phyloP scores from a whole-genome alignment of 1,140 invertebrate species.

The Drosophila kohkoa region DNA sequence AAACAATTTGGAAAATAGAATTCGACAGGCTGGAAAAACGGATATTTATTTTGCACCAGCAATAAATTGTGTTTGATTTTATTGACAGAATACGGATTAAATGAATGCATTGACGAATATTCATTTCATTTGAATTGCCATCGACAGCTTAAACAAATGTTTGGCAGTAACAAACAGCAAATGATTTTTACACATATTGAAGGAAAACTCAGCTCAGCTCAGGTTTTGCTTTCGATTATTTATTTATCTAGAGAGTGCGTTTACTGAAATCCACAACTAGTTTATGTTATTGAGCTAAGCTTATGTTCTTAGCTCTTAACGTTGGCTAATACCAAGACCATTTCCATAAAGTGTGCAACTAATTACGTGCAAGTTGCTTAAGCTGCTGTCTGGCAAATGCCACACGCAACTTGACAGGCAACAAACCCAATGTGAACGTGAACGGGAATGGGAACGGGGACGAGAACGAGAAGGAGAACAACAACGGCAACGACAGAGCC shows the following conservation, averaged over 20 bases:
- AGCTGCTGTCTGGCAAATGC: constrained; percentile 30
- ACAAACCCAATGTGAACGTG: constrained; percentile 30
- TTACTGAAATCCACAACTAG: not conserved
- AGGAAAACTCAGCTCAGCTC: constrained; percentile 4
- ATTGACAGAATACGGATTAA: constrained; percentile 25
- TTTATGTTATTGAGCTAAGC: constrained; percentile 10
- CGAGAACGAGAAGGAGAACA: not conserved
- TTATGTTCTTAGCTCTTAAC: not conserved
- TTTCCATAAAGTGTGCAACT: constrained; percentile 78
- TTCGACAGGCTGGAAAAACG: constrained; percentile 23
- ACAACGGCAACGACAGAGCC: constrained; percentile 26
- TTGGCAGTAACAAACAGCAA: not conserved
- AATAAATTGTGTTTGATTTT: constrained; percentile 10
- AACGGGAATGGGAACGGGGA: not conserved
- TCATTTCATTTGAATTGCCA: constrained; percentile 2
- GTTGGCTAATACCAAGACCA: constrained; percentile 18
- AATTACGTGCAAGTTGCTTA: constrained; percentile 75
- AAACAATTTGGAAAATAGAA: not conserved
- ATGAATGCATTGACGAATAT: constrained; percentile 22
- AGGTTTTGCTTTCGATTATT: constrained; percentile 8
- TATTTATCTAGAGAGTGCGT: not conserved
- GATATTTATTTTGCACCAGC: constrained; percentile 20
- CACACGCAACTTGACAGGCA: constrained; percentile 19
- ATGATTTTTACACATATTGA: not conserved
- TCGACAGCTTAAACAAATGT: constrained; percentile 26